Evolutionary conservation across 2,113 vertebrate genomes (phyloP).

Genomic region (Neodontobutis hainanensis): DNA sequence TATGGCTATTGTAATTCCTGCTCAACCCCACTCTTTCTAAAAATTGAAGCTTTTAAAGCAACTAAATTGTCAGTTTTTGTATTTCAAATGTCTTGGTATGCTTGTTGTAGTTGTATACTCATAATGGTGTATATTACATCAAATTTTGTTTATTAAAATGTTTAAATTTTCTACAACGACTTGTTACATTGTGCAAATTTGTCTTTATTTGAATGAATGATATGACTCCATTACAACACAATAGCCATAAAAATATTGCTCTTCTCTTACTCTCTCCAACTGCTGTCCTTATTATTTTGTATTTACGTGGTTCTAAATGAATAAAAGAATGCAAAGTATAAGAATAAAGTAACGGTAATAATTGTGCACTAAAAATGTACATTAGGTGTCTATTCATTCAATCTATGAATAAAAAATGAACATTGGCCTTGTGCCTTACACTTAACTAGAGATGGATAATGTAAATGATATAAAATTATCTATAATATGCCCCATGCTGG

Average conservation of each 20-base stretch:
- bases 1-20: conserved; percentile 65
- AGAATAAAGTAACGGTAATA: too few species aligned
- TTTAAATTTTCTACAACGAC: conserved; percentile 70
- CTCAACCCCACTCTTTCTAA: conserved; percentile 52
- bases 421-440: too few species aligned
- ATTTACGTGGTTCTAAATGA: too few species aligned
- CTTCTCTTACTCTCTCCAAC: neutral
- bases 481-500: too few species aligned
- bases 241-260: neutral
- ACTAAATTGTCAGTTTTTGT: conserved; percentile 68
- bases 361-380: too few species aligned
- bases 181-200: conserved; percentile 23
- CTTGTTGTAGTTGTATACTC: conserved; percentile 76
- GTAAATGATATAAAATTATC: too few species aligned
- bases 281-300: too few species aligned
- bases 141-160: conserved; percentile 77
- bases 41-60: conserved; percentile 63
- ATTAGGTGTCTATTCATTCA: too few species aligned
- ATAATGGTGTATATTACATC: conserved; percentile 79
- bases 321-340: too few species aligned
- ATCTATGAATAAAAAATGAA: too few species aligned
- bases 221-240: neutral
- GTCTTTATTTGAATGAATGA: neutral
- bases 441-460: too few species aligned
- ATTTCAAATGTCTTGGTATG: conserved; percentile 76